These are phyloP conservation scores for Syngnathus rostellatus DNA, from an alignment of 2,797 vertebrate species.

Conservation along the genomic window DNA sequence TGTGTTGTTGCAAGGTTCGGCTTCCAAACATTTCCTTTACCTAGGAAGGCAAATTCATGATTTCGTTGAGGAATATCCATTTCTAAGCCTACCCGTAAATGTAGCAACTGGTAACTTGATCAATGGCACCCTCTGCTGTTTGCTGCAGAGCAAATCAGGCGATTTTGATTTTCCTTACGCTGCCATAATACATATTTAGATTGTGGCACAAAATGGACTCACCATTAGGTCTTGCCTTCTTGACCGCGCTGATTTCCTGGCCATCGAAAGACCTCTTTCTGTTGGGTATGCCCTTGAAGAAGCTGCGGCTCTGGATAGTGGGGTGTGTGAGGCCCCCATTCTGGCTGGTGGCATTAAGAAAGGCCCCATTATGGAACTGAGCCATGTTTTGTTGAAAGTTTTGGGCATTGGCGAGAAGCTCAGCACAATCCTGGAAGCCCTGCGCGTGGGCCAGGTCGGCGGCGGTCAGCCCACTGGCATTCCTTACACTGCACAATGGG, in stretches of 20 bases:
- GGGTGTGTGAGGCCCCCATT: constrained; percentile 73
- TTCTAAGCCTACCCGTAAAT: too few species aligned
- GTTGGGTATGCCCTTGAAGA: constrained; percentile 73
- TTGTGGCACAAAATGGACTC: constrained; percentile 16
- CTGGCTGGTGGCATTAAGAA: constrained; percentile 72
- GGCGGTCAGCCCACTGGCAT: constrained; percentile 97
- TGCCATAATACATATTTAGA: neutral
- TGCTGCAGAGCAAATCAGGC: neutral
- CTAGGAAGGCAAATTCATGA: too few species aligned
- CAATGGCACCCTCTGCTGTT: neutral
- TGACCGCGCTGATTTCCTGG: constrained; percentile 75
- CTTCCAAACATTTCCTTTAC: too few species aligned
- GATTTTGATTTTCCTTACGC: neutral
- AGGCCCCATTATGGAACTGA: constrained; percentile 73
- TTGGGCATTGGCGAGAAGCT: constrained; percentile 95
- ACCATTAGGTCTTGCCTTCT: constrained; percentile 86
- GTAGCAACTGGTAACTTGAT: neutral
- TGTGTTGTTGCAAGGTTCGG: too few species aligned
- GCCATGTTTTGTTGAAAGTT: constrained; percentile 83
- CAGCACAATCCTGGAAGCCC: constrained; percentile 94
- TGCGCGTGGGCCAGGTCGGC: constrained; percentile 98
- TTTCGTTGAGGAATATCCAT: too few species aligned
- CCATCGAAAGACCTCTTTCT: constrained; percentile 92
- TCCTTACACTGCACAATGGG: constrained; percentile 92
- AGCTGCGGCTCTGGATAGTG: constrained; percentile 64